Conservation (phyloP, 2,113 vertebrate species). For the Cercopithecus mona region DNA sequence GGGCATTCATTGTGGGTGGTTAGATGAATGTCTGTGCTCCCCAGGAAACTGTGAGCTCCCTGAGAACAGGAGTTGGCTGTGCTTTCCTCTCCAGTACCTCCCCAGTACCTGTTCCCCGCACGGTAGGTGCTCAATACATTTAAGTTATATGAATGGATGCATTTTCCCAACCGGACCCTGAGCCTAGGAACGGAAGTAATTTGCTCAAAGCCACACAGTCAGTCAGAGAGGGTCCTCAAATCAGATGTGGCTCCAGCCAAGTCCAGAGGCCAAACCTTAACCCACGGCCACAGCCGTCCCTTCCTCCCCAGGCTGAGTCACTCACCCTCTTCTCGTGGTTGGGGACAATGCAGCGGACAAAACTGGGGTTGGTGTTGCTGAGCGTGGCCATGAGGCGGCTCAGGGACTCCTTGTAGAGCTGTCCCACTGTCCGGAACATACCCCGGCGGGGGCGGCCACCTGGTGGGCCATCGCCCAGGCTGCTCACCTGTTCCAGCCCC, state of each 20-base stretch:
- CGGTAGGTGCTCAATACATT: neutral
- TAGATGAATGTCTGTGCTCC: neutral
- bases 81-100: neutral
- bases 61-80: neutral
- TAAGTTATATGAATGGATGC: neutral
- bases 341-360: slow-evolving; percentile 94
- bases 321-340: slow-evolving; percentile 94
- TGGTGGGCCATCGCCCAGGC: slow-evolving; percentile 83
- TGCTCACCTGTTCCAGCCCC: slow-evolving; percentile 91
- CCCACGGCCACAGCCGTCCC: neutral
- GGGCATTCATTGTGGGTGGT: fast-evolving
- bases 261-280: neutral
- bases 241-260: too few species aligned
- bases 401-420: slow-evolving; percentile 95
- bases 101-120: neutral
- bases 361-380: slow-evolving; percentile 95
- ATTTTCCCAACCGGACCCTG: neutral
- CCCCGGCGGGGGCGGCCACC: slow-evolving; percentile 83
- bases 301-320: fast-evolving
- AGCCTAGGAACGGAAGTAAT: neutral
- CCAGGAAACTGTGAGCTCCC: neutral
- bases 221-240: neutral
- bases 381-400: slow-evolving; percentile 95
- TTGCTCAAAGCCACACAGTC: neutral
- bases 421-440: slow-evolving; percentile 95